Percentiles rank a stretch among this genome's conserved stretches.
Conservation (phyloP, 2,888 invertebrate species). For the Diarsia mendica region DNA sequence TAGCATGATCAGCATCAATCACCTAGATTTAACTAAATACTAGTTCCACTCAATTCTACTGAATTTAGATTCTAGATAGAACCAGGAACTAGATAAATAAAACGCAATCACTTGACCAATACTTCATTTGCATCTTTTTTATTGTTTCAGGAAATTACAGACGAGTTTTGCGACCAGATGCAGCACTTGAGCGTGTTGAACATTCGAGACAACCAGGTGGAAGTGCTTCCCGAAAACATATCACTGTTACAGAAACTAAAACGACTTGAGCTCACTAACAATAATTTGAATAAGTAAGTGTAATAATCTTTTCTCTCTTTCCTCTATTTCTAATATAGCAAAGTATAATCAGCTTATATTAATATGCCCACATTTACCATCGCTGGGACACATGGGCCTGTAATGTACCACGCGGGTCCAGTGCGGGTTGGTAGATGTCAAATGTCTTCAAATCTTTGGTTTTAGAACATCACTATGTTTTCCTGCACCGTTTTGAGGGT, state of each 20-base stretch:
- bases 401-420: not conserved
- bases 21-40: not conserved
- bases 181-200: conserved; percentile 94
- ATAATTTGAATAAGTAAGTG: conserved; percentile 91
- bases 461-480: not conserved
- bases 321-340: too few relatives aligned
- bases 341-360: too few relatives aligned
- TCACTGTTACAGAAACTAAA: conserved; percentile 93
- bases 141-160: conserved; percentile 91
- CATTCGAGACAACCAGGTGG: conserved; percentile 95
- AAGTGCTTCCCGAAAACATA: conserved; percentile 94
- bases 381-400: too few relatives aligned
- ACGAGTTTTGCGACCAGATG: conserved; percentile 93
- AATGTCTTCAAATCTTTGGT: not conserved
- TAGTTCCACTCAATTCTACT: not conserved
- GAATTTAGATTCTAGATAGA: not conserved
- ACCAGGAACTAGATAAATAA: not conserved
- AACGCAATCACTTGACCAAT: not conserved
- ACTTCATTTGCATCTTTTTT: not conserved
- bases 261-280: conserved; percentile 96
- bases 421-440: not conserved
- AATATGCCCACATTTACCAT: too few relatives aligned
- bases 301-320: too few relatives aligned
- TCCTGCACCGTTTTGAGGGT: not conserved
- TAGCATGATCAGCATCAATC: not conserved